phyloP scores from a whole-genome alignment of 1,140 invertebrate species.

The Pachypeltis micranthus region DNA sequence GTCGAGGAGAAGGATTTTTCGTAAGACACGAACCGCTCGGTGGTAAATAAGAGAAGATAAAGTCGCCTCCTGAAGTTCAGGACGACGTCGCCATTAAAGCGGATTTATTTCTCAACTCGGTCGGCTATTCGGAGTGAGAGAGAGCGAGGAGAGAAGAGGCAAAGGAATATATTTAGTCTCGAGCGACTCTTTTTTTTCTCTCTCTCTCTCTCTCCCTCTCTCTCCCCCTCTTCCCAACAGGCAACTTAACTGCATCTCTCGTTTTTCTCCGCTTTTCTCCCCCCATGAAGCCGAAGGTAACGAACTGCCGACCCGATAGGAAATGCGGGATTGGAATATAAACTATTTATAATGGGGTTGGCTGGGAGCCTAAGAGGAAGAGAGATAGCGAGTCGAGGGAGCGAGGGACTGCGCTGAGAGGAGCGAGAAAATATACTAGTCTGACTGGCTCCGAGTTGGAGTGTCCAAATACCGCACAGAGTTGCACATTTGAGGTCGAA shows the following conservation, averaged over 20 bases:
- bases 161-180: background rate
- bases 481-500: no score
- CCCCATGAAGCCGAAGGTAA: no score
- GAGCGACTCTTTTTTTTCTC: background rate
- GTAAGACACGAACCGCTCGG: background rate
- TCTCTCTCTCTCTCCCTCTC: background rate
- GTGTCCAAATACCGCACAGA: no score
- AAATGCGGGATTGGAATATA: background rate
- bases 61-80: background rate
- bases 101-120: background rate
- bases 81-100: background rate
- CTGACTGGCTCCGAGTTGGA: no score
- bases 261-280: no score
- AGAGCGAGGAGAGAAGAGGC: background rate
- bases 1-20: background rate
- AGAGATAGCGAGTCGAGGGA: no score
- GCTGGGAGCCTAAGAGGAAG: no score
- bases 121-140: background rate
- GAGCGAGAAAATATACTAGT: no score
- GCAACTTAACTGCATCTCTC: no score
- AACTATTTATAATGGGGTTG: background rate
- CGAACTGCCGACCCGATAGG: background rate
- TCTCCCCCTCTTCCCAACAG: no score
- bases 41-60: background rate
- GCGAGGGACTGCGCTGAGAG: no score